These are phyloP conservation scores for Pteropus rufus DNA, from an alignment of 2,797 vertebrate species.

Conservation along the genomic window DNA sequence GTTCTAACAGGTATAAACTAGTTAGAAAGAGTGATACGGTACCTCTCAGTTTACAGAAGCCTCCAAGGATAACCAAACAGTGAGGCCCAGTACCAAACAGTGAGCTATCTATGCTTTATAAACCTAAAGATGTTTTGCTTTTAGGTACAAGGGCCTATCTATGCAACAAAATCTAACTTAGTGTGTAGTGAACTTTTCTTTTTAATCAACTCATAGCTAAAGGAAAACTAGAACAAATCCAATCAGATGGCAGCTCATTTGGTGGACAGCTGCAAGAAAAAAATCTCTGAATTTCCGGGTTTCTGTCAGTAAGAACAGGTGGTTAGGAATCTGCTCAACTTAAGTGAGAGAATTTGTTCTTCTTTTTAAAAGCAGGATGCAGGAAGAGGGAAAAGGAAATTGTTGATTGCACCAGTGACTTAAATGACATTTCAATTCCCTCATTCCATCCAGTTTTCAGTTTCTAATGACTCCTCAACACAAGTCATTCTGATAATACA, in stretches of 20 bases:
- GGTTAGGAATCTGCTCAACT: conserved; percentile 21
- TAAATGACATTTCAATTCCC: background rate
- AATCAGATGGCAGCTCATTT: conserved; percentile 49
- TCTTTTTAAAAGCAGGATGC: conserved; percentile 8
- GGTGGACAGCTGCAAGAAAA: conserved; percentile 43
- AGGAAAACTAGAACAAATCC: conserved; percentile 52
- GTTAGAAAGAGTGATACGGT: background rate
- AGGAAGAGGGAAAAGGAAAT: conserved; percentile 55
- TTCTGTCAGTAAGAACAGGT: conserved; percentile 48
- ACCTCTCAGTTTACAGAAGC: background rate
- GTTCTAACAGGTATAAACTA: background rate
- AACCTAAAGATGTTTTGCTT: background rate
- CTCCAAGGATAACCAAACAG: background rate
- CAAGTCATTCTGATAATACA: background rate
- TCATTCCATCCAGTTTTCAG: background rate
- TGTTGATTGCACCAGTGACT: conserved; percentile 47
- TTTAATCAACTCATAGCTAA: conserved; percentile 25
- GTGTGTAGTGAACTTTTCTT: background rate
- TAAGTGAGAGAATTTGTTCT: background rate
- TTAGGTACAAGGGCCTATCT: background rate
- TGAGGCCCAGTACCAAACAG: background rate
- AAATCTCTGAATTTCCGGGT: background rate
- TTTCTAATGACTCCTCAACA: background rate
- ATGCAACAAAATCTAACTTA: conserved; percentile 23
- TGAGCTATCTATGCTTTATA: background rate